These are phyloP conservation scores for Drosophila pallidifrons DNA, from an alignment of 1,140 invertebrate genomes.

Conservation along the genomic window DNA sequence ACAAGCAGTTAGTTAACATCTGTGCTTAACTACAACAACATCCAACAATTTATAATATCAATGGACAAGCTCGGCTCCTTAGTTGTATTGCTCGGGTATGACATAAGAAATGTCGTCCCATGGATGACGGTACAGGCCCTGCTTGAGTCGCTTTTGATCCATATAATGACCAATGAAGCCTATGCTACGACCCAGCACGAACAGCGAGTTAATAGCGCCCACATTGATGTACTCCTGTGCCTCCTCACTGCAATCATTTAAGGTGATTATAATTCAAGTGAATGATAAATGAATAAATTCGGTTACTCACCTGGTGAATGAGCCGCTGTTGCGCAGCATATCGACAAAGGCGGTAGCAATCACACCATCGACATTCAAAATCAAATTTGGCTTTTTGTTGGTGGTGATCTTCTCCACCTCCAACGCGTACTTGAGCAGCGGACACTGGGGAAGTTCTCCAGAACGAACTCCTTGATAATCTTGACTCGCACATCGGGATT, in stretches of 20 bases:
- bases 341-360: slow-evolving; percentile 99
- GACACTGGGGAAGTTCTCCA: slow-evolving; percentile 97
- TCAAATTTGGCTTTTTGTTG: slow-evolving; percentile 99
- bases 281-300: background rate
- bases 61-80: slow-evolving; percentile 62
- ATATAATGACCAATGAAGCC: slow-evolving; percentile 99
- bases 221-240: slow-evolving; percentile 99
- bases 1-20: slow-evolving; percentile 63
- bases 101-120: slow-evolving; percentile 99
- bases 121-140: slow-evolving; percentile 99
- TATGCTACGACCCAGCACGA: slow-evolving; percentile 98
- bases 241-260: slow-evolving; percentile 91
- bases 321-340: slow-evolving; percentile 95
- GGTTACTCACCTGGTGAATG: slow-evolving; percentile 92
- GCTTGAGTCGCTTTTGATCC: slow-evolving; percentile 99
- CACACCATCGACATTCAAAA: slow-evolving; percentile 99
- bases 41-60: slow-evolving; percentile 73
- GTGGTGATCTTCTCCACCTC: slow-evolving; percentile 99
- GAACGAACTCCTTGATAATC: slow-evolving; percentile 98
- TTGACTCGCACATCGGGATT: slow-evolving; percentile 99
- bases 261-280: background rate
- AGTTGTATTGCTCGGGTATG: slow-evolving; percentile 86
- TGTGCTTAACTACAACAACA: slow-evolving; percentile 82
- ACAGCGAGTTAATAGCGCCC: slow-evolving; percentile 98
- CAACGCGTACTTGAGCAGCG: slow-evolving; percentile 96